phyloP scores from a whole-genome alignment of 1,140 invertebrate species.

The Ips typographus region DNA sequence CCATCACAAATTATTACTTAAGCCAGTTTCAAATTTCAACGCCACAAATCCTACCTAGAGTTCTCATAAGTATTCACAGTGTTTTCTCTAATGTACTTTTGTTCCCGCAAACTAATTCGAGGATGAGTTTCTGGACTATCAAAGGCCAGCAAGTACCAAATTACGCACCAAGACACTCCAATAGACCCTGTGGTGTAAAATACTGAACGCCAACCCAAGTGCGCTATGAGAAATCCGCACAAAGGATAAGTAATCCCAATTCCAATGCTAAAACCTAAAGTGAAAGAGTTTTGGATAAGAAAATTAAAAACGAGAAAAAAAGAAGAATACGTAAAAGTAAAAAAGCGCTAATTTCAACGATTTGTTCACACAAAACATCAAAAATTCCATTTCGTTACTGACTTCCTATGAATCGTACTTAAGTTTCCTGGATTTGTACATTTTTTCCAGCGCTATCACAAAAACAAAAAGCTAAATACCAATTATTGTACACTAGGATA shows the following conservation, averaged over 20 bases:
- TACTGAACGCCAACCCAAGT: conserved; percentile 66
- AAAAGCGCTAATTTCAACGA: no score
- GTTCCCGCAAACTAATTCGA: conserved; percentile 68
- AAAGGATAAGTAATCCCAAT: conserved; percentile 71
- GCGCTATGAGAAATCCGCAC: conserved; percentile 68
- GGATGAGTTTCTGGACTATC: conserved; percentile 74
- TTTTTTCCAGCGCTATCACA: no score
- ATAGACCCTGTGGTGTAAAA: conserved; percentile 73
- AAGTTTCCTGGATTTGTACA: no score
- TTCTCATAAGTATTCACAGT: conserved; percentile 58
- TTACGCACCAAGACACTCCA: conserved; percentile 61
- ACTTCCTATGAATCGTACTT: no score
- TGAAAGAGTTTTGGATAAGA: no score
- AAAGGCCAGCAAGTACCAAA: conserved; percentile 76
- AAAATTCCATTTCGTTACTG: no score
- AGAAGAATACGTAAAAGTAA: no score
- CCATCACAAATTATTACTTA: neutral
- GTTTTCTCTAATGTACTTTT: conserved; percentile 68
- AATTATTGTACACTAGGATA: no score
- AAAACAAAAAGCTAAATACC: no score
- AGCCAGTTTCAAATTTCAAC: neutral
- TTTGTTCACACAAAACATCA: no score
- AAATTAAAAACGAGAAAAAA: no score
- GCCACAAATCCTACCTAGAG: conserved; percentile 47
- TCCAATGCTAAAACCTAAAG: conserved; percentile 68